These are phyloP conservation scores for Sminthopsis crassicaudata DNA, from an alignment of 2,113 vertebrate genomes.

Conservation along the genomic window DNA sequence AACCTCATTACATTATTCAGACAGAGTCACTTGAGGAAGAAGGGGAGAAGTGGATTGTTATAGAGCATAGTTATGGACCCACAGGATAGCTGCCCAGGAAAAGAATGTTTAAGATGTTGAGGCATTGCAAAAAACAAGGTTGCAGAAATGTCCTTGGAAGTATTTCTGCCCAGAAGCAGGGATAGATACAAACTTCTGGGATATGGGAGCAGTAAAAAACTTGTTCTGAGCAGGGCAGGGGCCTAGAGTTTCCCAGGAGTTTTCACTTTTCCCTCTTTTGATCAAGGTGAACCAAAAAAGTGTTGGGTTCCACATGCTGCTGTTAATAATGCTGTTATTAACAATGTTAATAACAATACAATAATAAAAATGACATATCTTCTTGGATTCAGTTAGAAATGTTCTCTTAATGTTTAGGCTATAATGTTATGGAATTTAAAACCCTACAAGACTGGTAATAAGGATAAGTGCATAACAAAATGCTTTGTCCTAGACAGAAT, in stretches of 20 bases:
- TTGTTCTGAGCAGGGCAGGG: not conserved
- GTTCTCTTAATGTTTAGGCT: not conserved
- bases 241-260: not conserved
- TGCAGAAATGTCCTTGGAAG: not conserved
- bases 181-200: no score
- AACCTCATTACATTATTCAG: not conserved
- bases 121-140: not conserved
- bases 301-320: not conserved
- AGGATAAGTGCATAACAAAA: not conserved
- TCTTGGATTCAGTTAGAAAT: not conserved
- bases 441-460: accelerated
- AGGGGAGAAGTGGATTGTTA: not conserved
- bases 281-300: not conserved
- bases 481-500: not conserved
- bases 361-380: not conserved
- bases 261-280: not conserved
- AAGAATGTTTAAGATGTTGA: not conserved
- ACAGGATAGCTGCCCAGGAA: not conserved
- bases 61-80: not conserved
- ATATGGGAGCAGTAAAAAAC: not conserved
- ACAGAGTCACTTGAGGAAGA: not conserved
- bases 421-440: not conserved
- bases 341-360: not conserved
- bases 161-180: not conserved
- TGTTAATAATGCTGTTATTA: not conserved